Percentiles rank a stretch among this genome's conserved stretches.
Conservation (phyloP, 2,888 invertebrate genomes). For the Carterocephalus palaemon region DNA sequence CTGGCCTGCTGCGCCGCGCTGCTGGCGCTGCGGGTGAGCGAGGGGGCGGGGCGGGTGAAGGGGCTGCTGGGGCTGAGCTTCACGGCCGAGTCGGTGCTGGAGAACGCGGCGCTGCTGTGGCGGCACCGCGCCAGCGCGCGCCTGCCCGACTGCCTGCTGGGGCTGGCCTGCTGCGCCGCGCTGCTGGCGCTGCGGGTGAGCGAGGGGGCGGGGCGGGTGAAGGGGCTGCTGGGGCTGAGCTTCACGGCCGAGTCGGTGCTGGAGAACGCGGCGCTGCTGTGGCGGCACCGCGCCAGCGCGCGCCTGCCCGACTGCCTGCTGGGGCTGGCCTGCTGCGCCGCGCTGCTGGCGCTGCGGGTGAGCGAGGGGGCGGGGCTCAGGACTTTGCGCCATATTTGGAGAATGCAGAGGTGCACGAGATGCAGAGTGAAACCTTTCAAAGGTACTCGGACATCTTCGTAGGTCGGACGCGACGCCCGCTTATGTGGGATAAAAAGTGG, state of each 20-base stretch:
- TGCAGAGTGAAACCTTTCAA: no score
- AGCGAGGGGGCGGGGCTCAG: slow-evolving; percentile 41
- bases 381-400: no score
- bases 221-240: slow-evolving; percentile 84
- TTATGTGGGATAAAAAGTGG: no score
- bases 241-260: slow-evolving; percentile 83
- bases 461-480: not conserved
- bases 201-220: slow-evolving; percentile 86
- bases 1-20: slow-evolving; percentile 81
- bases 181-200: slow-evolving; percentile 84
- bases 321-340: slow-evolving; percentile 81
- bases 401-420: no score
- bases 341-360: slow-evolving; percentile 84
- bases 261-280: slow-evolving; percentile 77
- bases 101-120: slow-evolving; percentile 75
- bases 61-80: slow-evolving; percentile 84
- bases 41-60: slow-evolving; percentile 86
- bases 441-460: no score
- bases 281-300: slow-evolving; percentile 67
- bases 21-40: slow-evolving; percentile 83
- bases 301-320: slow-evolving; percentile 81
- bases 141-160: slow-evolving; percentile 82
- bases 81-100: slow-evolving; percentile 82
- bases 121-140: slow-evolving; percentile 71
- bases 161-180: slow-evolving; percentile 81